phyloP scores from a whole-genome alignment of 1,140 invertebrate species.

The Lepidurus arcticus region DNA sequence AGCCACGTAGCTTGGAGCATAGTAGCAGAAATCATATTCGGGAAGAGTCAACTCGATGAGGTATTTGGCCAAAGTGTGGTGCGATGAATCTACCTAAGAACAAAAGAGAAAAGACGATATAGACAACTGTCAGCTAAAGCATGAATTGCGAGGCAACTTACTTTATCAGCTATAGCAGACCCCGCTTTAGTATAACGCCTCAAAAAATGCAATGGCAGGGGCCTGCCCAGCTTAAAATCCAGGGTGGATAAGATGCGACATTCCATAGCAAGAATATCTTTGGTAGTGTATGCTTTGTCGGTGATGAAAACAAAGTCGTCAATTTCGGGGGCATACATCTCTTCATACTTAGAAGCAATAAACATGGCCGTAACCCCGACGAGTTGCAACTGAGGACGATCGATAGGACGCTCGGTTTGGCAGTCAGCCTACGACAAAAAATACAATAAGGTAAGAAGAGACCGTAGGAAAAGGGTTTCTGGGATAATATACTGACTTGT shows the following conservation, averaged over 20 bases:
- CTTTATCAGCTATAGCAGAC: slow-evolving; percentile 43
- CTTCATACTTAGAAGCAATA: slow-evolving; percentile 92
- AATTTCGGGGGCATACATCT: slow-evolving; percentile 83
- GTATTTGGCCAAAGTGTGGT: slow-evolving; percentile 87
- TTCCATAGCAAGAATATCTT: slow-evolving; percentile 80
- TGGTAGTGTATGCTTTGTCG: slow-evolving; percentile 75
- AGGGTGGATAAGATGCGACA: slow-evolving; percentile 64
- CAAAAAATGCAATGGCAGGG: slow-evolving; percentile 81
- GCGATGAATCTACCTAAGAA: slow-evolving; percentile 55
- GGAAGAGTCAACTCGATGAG: slow-evolving; percentile 79
- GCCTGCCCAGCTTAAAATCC: slow-evolving; percentile 74
- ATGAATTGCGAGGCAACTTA: slow-evolving; percentile 41
- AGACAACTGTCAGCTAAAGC: background rate
- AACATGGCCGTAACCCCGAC: slow-evolving; percentile 87
- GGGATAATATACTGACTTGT: slow-evolving; percentile 54
- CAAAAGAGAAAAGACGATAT: background rate
- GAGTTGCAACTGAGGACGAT: slow-evolving; percentile 70
- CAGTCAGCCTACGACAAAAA: slow-evolving; percentile 43
- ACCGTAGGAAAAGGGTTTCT: background rate
- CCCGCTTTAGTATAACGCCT: slow-evolving; percentile 72
- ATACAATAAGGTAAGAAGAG: background rate
- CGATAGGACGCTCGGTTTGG: slow-evolving; percentile 47
- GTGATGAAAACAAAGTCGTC: slow-evolving; percentile 88
- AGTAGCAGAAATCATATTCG: slow-evolving; percentile 73
- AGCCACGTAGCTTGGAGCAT: slow-evolving; percentile 72